These are phyloP conservation scores for Aulostomus chinensis DNA, from an alignment of 2,797 vertebrate genomes.

Conservation along the genomic window DNA sequence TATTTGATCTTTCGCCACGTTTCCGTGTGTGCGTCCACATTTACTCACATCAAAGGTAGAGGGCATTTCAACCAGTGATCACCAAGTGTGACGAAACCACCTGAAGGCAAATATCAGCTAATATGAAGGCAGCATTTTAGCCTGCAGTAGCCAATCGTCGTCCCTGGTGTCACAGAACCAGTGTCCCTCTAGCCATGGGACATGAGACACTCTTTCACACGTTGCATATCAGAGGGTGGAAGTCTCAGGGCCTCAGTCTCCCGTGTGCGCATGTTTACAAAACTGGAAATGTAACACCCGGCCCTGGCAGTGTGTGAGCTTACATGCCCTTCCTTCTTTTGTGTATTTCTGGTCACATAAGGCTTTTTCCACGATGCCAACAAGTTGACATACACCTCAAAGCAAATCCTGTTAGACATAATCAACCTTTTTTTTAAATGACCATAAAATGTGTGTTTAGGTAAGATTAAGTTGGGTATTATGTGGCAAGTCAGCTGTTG, in stretches of 20 bases:
- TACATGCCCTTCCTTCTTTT: too few species aligned
- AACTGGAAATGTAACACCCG: too few species aligned
- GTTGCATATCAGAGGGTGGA: constrained; percentile 5
- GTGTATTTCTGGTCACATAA: too few species aligned
- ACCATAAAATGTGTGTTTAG: too few species aligned
- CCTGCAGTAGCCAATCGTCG: constrained; percentile 39
- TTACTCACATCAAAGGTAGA: constrained; percentile 56
- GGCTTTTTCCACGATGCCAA: too few species aligned
- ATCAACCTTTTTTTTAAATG: too few species aligned
- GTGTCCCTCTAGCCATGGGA: constrained; percentile 33
- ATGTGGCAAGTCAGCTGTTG: too few species aligned
- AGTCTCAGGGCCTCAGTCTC: constrained; percentile 25
- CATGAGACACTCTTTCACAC: constrained; percentile 26
- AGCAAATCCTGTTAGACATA: not conserved
- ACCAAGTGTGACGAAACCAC: constrained; percentile 63
- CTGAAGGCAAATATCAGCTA: constrained; percentile 51
- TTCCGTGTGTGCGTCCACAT: too few species aligned
- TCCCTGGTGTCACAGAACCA: constrained; percentile 31
- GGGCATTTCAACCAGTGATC: constrained; percentile 60
- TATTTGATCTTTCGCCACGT: too few species aligned
- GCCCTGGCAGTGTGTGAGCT: too few species aligned
- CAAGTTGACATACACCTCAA: not conserved
- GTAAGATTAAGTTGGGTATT: too few species aligned
- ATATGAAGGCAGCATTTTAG: constrained; percentile 47
- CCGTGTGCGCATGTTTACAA: too few species aligned